Percentiles rank a stretch among this genome's conserved stretches.
These are phyloP conservation scores for Rana temporaria DNA, from an alignment of 2,113 vertebrate species.

Conservation along the genomic window DNA sequence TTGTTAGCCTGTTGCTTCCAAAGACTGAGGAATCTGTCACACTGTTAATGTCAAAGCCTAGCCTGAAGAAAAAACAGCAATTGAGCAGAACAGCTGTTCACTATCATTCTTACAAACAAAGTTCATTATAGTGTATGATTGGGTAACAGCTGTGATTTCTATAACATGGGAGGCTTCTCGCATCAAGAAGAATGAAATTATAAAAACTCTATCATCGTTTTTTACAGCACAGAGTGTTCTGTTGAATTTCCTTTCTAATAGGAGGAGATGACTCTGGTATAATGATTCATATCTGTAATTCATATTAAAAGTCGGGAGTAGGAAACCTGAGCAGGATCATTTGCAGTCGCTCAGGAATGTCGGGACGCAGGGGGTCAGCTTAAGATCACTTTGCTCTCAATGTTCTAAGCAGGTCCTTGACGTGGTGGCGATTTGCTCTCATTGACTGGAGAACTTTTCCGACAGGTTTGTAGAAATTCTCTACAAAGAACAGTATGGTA, in stretches of 20 bases:
- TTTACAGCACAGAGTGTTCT: slow-evolving; percentile 22
- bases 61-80: slow-evolving; percentile 13
- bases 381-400: slow-evolving; percentile 13
- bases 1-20: slow-evolving; percentile 6
- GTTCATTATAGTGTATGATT: slow-evolving; percentile 32
- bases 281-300: slow-evolving; percentile 33
- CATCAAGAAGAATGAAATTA: slow-evolving; percentile 26
- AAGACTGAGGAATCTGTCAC: slow-evolving; percentile 7
- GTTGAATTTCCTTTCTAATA: slow-evolving; percentile 42
- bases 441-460: slow-evolving; percentile 8
- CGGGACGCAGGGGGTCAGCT: slow-evolving; percentile 12
- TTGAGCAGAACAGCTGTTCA: slow-evolving; percentile 38
- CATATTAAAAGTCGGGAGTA: slow-evolving; percentile 30
- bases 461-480: slow-evolving; percentile 14
- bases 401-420: not conserved
- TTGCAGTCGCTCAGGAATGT: slow-evolving; percentile 43
- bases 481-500: not conserved
- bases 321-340: slow-evolving; percentile 20
- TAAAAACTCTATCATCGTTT: slow-evolving; percentile 31
- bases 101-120: slow-evolving; percentile 37
- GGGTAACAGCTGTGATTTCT: slow-evolving; percentile 41
- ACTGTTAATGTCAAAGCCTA: not conserved
- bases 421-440: not conserved
- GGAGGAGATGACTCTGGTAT: slow-evolving; percentile 20
- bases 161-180: slow-evolving; percentile 9